These are phyloP conservation scores for Lycia hirtaria DNA, from an alignment of 2,888 invertebrate genomes.

Conservation along the genomic window DNA sequence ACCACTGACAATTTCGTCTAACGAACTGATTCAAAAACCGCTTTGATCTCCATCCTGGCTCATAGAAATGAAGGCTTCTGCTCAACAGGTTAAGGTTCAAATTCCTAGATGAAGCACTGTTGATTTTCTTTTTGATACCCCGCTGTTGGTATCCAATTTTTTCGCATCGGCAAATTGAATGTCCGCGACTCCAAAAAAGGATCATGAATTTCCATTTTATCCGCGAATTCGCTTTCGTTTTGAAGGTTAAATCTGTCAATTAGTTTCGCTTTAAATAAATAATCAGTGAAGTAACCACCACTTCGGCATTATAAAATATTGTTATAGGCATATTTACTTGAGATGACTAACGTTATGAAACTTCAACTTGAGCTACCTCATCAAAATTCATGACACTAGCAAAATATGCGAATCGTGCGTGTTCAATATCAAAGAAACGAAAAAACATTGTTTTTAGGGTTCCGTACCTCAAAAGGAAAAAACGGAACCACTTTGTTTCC, in stretches of 20 bases:
- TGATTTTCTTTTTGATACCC: constrained; percentile 29
- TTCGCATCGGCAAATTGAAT: constrained; percentile 26
- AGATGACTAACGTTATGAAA: too few relatives aligned
- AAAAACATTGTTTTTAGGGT: too few relatives aligned
- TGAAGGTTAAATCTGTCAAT: constrained; percentile 15
- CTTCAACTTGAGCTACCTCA: too few relatives aligned
- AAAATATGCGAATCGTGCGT: too few relatives aligned
- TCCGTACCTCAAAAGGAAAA: too few relatives aligned
- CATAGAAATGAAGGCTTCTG: constrained; percentile 14
- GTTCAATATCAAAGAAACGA: too few relatives aligned
- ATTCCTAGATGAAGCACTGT: background rate
- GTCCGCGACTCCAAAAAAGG: constrained; percentile 22
- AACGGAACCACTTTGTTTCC: too few relatives aligned
- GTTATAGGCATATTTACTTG: too few relatives aligned
- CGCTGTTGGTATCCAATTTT: constrained; percentile 26
- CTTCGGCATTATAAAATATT: too few relatives aligned
- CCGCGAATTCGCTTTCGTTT: constrained; percentile 21
- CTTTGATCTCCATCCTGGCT: constrained; percentile 63
- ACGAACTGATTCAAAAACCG: constrained; percentile 79
- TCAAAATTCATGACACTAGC: too few relatives aligned
- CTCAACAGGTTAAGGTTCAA: constrained; percentile 4
- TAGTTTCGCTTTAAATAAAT: constrained; percentile 1
- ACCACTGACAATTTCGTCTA: constrained; percentile 72
- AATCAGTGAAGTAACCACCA: too few relatives aligned
- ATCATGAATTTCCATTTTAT: constrained; percentile 15